Conservation (phyloP, 1,140 invertebrate species). For the Drosophila tristis region DNA sequence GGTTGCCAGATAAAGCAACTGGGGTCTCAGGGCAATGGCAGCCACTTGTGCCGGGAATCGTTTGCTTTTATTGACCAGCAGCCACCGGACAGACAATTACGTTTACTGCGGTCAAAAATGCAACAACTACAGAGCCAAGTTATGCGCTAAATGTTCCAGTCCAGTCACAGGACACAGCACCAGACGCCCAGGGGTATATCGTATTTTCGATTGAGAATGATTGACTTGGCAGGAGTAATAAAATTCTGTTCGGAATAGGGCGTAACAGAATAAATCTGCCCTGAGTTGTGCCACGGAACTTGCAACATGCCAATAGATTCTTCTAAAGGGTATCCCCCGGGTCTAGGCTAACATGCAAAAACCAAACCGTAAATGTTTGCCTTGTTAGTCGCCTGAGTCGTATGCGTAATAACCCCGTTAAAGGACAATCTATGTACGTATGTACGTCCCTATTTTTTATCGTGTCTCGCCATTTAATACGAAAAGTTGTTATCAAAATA, state of each 20-base stretch:
- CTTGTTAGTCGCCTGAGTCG: slow-evolving; percentile 62
- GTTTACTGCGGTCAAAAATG: slow-evolving; percentile 78
- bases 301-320: neutral
- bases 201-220: neutral
- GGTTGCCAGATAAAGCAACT: slow-evolving; percentile 57
- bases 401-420: slow-evolving; percentile 67
- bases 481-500: slow-evolving; percentile 81
- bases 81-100: slow-evolving; percentile 71
- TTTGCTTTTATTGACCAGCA: slow-evolving; percentile 75
- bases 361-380: slow-evolving; percentile 13
- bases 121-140: slow-evolving; percentile 49
- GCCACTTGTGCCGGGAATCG: slow-evolving; percentile 62
- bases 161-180: neutral
- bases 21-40: slow-evolving; percentile 22
- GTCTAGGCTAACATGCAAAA: neutral
- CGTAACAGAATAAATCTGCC: neutral
- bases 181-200: neutral
- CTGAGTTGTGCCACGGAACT: no score
- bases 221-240: neutral
- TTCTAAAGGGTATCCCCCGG: neutral
- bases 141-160: slow-evolving; percentile 33
- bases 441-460: slow-evolving; percentile 15
- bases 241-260: neutral
- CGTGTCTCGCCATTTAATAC: slow-evolving; percentile 72
- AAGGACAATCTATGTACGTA: slow-evolving; percentile 21